Percentiles rank a stretch among this genome's conserved stretches.
Conservation (phyloP, 2,888 invertebrate species). For the Oscheius onirici region DNA sequence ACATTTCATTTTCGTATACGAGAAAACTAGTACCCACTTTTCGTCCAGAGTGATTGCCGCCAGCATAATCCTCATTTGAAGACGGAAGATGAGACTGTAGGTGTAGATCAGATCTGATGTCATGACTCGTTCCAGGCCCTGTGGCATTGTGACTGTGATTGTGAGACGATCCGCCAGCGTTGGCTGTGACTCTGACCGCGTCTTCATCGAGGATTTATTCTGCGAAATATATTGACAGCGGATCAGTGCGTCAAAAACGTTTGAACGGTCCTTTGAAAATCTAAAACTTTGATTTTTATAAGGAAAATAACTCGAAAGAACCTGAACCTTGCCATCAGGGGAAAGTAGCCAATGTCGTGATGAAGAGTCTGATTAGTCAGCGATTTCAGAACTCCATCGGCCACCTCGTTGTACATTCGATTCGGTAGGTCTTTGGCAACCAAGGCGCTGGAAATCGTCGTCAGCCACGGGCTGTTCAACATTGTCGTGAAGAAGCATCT, state of each 20-base stretch:
- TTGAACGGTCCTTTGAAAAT: neutral
- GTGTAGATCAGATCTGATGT: conserved; percentile 1
- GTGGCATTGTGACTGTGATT: neutral
- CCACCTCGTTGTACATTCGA: conserved; percentile 22
- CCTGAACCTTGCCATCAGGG: neutral
- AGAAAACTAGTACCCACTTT: neutral
- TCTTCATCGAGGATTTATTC: neutral
- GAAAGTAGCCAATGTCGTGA: conserved; percentile 9
- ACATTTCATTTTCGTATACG: no score
- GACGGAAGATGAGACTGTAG: conserved; percentile 20
- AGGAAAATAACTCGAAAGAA: neutral
- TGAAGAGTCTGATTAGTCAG: conserved; percentile 15
- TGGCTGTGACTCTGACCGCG: conserved; percentile 1
- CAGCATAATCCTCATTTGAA: conserved; percentile 12
- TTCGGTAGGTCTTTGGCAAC: conserved; percentile 1
- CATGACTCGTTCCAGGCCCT: conserved; percentile 4
- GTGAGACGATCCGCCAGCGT: conserved; percentile 9
- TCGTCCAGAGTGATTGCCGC: conserved; percentile 8
- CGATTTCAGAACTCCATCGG: conserved; percentile 11
- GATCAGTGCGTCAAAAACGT: conserved; percentile 11
- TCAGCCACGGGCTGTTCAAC: conserved; percentile 18
- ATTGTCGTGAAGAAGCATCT: conserved; percentile 18
- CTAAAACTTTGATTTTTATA: neutral
- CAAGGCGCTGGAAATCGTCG: neutral
- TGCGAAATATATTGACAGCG: neutral